Evolutionary conservation across 2,797 vertebrate species (phyloP).

Genomic region (Eurystomus glaucurus): DNA sequence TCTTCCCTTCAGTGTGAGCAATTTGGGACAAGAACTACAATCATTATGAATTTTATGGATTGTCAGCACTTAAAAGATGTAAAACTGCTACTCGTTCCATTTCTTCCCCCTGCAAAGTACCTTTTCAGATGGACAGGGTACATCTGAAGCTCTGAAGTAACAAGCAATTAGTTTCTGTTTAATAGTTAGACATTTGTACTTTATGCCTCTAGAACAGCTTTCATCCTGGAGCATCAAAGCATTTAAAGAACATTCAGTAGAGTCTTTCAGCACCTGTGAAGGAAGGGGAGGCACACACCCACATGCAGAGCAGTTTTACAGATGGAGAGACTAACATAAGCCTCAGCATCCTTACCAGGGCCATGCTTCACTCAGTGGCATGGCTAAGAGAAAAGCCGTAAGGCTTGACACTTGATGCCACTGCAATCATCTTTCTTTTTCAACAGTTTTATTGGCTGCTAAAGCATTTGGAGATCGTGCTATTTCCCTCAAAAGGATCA

Average conservation of each 20-base stretch:
- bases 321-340: not conserved
- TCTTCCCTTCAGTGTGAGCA: not conserved
- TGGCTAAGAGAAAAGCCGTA: not conserved
- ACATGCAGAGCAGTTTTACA: not conserved
- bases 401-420: slow-evolving; percentile 16
- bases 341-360: not conserved
- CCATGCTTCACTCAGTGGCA: not conserved
- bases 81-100: not conserved
- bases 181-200: not conserved
- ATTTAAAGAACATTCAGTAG: not conserved
- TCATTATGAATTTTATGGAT: not conserved
- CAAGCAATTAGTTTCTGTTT: not conserved
- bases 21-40: not conserved
- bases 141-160: not conserved
- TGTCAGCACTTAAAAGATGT: not conserved
- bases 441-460: slow-evolving; percentile 37
- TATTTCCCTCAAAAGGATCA: slow-evolving; percentile 54
- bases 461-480: slow-evolving; percentile 42
- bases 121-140: not conserved
- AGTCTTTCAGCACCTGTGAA: slow-evolving; percentile 20
- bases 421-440: not conserved
- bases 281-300: slow-evolving; percentile 9
- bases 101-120: not conserved
- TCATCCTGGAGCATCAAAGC: slow-evolving; percentile 3
- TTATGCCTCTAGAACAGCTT: not conserved